Evolutionary conservation across 2,888 invertebrate genomes (phyloP), one percentile per base, ranked within the genome.

Genomic region (Apodemia zela): DNA sequence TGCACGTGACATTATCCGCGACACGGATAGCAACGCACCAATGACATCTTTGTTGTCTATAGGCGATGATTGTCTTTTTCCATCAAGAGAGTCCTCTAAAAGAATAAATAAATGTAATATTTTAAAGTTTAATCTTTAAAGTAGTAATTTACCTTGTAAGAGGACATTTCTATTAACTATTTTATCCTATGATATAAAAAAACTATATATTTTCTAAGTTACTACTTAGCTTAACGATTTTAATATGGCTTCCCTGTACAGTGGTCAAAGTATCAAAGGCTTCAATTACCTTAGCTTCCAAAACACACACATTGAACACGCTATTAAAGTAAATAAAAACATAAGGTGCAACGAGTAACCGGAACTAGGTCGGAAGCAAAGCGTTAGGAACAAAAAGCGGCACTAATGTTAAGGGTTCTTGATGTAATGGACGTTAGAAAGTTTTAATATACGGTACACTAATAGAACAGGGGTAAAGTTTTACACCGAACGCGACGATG

Each of bases 401-500:
- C 70, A 65, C 68, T 72, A 70, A 70, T 70, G 69, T 62, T 60
- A 74, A 76, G 76, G 71, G 73, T 76, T 73, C 76, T 76, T 79
- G 79, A 78, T 79, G 81, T 83, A 79, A 81, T 79, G 80, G 77
- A 78, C 79, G 84, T 78, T 74, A 75, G 70, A 73, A 82, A 85
- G 78, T 84, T 84, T 82, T 82, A 84, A 85, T 83, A 84, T 73
- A 83, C 78, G 75, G 76, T 74, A 67, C 75, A 77, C 82, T 84
- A 83, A 82, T 82, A 81, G 80, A 80, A 78, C 82, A 75, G 77
- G 73, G 71, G 75, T 70, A 71, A 78, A 71, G 70, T 75, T 71
- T 66, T 68, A 66, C 67, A 63, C 68, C 67, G 71, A 62, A 66
- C 60, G 63, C 69, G 63, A 47, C 17, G 60, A 67, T 63, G 67